Percentiles rank a stretch among this genome's conserved stretches.
Evolutionary conservation across 2,797 vertebrate species (phyloP).

Genomic region (Eulemur albifrons): DNA sequence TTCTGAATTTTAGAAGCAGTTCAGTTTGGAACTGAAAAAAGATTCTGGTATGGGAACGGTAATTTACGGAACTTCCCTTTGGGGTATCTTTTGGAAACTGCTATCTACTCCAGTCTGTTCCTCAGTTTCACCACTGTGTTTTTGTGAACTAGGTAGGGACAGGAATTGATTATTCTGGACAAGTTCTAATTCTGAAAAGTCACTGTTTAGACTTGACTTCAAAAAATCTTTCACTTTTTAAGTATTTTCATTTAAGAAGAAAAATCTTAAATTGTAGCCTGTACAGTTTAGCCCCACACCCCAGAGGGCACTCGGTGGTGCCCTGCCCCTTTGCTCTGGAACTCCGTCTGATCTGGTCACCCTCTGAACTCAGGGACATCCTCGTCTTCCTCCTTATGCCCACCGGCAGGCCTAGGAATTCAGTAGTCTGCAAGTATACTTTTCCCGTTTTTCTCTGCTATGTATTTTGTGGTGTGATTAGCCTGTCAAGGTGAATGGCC

Average conservation of each 20-base stretch:
- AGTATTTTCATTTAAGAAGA: background rate
- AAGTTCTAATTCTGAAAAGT: background rate
- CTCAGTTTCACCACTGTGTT: background rate
- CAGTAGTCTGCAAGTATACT: background rate
- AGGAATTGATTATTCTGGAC: conserved; percentile 37
- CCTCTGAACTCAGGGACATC: background rate
- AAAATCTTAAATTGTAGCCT: background rate
- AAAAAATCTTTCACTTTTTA: background rate
- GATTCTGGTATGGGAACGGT: background rate
- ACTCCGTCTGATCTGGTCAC: background rate
- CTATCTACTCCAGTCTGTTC: background rate
- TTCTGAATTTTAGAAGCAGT: background rate
- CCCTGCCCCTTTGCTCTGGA: background rate
- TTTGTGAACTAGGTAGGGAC: background rate
- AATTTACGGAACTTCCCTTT: background rate
- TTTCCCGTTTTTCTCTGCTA: background rate
- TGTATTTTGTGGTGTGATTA: conserved; percentile 63
- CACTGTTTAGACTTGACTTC: background rate
- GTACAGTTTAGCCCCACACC: background rate
- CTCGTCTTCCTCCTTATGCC: background rate
- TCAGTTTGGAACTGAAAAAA: background rate
- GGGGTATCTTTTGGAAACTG: background rate
- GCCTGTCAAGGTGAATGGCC: conserved; percentile 71
- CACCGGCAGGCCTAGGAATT: background rate
- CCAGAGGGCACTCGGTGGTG: background rate